These are phyloP conservation scores for Pantherophis guttatus DNA, from an alignment of 2,113 vertebrate species.

Conservation along the genomic window DNA sequence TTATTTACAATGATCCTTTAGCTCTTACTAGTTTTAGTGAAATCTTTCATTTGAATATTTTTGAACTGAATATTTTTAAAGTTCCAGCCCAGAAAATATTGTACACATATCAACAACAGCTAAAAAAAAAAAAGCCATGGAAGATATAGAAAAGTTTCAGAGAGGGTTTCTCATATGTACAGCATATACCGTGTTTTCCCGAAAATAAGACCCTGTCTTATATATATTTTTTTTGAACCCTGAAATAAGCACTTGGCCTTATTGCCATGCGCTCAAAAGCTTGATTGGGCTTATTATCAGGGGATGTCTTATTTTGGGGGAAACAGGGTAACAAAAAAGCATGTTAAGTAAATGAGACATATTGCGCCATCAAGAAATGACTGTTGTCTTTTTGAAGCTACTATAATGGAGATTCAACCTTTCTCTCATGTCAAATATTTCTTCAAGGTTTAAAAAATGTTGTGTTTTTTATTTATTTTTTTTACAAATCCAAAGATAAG, in stretches of 20 bases:
- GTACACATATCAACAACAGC: neutral
- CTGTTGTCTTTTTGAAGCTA: neutral
- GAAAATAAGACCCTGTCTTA: too few relatives aligned
- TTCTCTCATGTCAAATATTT: neutral
- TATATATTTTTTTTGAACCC: too few relatives aligned
- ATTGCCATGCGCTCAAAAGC: too few relatives aligned
- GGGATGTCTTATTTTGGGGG: too few relatives aligned
- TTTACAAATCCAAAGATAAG: neutral
- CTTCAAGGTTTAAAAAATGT: neutral
- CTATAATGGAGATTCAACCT: neutral
- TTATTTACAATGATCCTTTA: neutral
- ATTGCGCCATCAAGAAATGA: neutral
- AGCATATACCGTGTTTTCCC: too few relatives aligned
- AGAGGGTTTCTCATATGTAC: neutral
- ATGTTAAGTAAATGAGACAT: neutral
- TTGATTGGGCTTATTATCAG: too few relatives aligned
- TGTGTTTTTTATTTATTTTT: too few relatives aligned
- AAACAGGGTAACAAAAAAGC: neutral
- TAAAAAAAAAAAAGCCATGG: neutral
- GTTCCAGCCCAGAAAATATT: neutral
- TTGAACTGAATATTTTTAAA: neutral
- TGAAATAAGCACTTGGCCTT: too few relatives aligned
- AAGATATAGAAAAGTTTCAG: neutral
- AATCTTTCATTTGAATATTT: neutral
- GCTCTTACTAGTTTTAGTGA: neutral